These are phyloP conservation scores for Stomatorhinus walkeri DNA, from an alignment of 2,797 vertebrate genomes.

Conservation along the genomic window DNA sequence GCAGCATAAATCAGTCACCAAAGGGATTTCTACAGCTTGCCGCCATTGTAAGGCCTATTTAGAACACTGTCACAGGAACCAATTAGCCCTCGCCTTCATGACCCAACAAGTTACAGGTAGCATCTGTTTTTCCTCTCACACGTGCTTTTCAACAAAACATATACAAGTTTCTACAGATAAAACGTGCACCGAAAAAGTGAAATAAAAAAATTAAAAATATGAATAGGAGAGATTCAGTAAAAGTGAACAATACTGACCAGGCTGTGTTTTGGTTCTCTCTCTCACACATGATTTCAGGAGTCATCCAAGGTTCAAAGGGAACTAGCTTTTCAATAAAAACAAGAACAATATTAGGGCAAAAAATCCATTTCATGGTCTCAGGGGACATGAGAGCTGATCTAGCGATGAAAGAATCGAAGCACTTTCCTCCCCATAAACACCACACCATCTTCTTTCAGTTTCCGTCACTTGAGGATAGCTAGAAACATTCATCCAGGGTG, in stretches of 20 bases:
- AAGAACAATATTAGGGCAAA: background rate
- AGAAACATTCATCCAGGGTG: background rate
- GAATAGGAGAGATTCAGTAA: background rate
- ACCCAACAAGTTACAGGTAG: background rate
- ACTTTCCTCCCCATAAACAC: background rate
- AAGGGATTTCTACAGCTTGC: background rate
- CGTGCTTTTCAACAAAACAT: background rate
- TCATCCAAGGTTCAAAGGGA: background rate
- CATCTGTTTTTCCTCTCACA: background rate
- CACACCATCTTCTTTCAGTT: background rate
- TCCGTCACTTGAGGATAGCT: background rate
- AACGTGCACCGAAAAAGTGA: background rate
- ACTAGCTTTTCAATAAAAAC: background rate
- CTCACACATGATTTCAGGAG: background rate
- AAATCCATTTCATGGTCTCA: constrained; percentile 3
- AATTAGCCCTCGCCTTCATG: background rate
- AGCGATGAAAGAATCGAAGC: background rate
- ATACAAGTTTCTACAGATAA: background rate
- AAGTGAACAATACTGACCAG: background rate
- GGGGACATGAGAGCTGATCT: background rate
- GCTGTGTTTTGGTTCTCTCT: background rate
- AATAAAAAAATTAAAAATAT: background rate
- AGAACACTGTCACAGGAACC: background rate
- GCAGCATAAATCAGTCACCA: background rate
- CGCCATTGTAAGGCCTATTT: background rate